Percentiles rank a stretch among this genome's conserved stretches.
Conservation (phyloP, 1,140 invertebrate genomes). For the Drosophila takahashii region DNA sequence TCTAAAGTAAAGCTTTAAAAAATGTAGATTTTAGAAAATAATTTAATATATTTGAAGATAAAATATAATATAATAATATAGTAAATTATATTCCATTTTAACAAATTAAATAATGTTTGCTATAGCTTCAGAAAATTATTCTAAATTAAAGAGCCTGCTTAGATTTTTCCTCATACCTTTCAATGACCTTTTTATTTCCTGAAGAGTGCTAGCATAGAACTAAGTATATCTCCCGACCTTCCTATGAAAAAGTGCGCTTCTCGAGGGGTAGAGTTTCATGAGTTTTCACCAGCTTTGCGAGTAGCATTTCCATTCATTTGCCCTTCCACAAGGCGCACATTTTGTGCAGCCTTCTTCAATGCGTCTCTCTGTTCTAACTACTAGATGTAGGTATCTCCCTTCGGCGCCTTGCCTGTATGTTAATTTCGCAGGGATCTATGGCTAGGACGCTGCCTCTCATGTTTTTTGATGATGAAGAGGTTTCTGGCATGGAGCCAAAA, state of each 20-base stretch:
- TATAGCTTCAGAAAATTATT: too few relatives aligned
- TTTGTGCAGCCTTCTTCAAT: neutral
- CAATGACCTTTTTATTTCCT: neutral
- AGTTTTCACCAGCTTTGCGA: constrained; percentile 28
- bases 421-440: constrained; percentile 62
- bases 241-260: neutral
- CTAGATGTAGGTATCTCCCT: neutral
- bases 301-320: constrained; percentile 29
- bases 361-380: neutral
- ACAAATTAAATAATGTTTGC: too few relatives aligned
- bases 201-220: neutral
- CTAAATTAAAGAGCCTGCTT: too few relatives aligned
- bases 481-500: constrained; percentile 61
- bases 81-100: too few relatives aligned
- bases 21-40: too few relatives aligned
- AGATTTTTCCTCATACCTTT: neutral
- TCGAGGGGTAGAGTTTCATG: constrained; percentile 10
- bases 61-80: too few relatives aligned
- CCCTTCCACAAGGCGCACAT: constrained; percentile 15
- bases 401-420: constrained; percentile 48
- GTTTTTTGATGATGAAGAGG: constrained; percentile 80
- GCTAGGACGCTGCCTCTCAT: constrained; percentile 54
- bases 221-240: neutral
- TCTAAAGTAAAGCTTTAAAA: too few relatives aligned
- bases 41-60: too few relatives aligned